Evolutionary conservation across 2,888 invertebrate species (phyloP), one percentile per base, ranked within the genome.

Genomic region (Drosophila paracracens): DNA sequence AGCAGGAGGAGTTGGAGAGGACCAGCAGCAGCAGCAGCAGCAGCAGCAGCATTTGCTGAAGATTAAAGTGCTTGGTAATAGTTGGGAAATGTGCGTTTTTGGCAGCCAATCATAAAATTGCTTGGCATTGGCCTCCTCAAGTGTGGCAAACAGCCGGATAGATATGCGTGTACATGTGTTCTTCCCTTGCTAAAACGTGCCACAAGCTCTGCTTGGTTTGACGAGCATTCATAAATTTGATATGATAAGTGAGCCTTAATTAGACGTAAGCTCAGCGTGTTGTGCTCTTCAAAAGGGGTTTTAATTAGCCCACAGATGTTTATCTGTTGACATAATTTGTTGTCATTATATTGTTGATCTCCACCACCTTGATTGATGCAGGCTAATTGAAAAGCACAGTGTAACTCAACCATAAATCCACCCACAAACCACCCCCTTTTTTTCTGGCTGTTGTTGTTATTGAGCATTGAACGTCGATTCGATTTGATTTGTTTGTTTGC

Each of bases 321-420:
- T 90, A 91, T 91, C 90, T 80, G 67, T 66, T 82, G 78, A 81
- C 84, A 86, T 89, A 83, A 90, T 90, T 90, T 91, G 90, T 69
- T 71, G 74, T 80, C 80, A 91, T 90, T 83, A 89, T 90, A 81
- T 72, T 70, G 46, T 27, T 43, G 25, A 6, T 59, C 35, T 58
- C 60, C 60, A 35, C 70, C 74, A 78, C 82, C 82, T 82, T 56
- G 56, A 56, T 46, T 77, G 75, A 63, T 76, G 78, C 74, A 70
- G 70, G 74, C 68, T 81, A 89, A 88, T 87, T 88, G 89, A 83
- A 87, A 89, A 79, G 82, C 75, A 83, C 71, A 83, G 81, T 50
- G 69, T 72, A 78, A 76, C 71, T 64, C 70, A 79, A 53, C 52
- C 70, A 21, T 10, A 3, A 16, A 21, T 48, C 52, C 48, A 50